Percentiles rank a stretch among this genome's conserved stretches.
Conservation (phyloP, 2,113 vertebrate genomes). For the pig (Sus scrofa) region DNA sequence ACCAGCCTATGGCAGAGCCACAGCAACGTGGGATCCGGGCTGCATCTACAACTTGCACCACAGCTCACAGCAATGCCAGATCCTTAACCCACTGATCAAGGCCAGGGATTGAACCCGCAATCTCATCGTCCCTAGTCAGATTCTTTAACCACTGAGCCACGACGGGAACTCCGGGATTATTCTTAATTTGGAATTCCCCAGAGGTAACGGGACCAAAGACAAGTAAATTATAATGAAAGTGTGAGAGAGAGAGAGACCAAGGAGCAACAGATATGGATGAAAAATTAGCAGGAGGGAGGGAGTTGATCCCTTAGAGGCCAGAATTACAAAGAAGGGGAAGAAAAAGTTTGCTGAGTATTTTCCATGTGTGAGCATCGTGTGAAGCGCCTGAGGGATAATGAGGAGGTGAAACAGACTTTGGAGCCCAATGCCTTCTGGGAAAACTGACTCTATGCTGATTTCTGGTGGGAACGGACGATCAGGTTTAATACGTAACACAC, state of each 20-base stretch:
- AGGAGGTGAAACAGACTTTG: background rate
- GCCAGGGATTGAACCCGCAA: no score
- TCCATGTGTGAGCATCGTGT: background rate
- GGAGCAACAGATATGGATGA: background rate
- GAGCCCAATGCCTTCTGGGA: background rate
- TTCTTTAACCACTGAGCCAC: no score
- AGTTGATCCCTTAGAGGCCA: background rate
- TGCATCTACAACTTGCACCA: no score
- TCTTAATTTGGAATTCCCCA: slow-evolving; percentile 11
- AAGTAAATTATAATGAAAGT: background rate
- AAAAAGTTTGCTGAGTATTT: background rate
- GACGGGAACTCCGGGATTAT: no score
- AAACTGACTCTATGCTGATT: background rate
- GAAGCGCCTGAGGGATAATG: background rate
- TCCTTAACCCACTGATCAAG: no score
- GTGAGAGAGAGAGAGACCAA: background rate
- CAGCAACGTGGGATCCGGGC: no score
- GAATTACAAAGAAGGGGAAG: background rate
- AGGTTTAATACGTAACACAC: slow-evolving; percentile 1
- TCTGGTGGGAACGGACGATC: background rate
- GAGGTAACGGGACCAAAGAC: background rate
- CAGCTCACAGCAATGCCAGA: no score
- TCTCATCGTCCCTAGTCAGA: no score
- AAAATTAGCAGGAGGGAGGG: background rate
- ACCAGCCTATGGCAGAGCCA: no score